Conservation (phyloP, 2,888 invertebrate species). For the Noctua fimbriata region DNA sequence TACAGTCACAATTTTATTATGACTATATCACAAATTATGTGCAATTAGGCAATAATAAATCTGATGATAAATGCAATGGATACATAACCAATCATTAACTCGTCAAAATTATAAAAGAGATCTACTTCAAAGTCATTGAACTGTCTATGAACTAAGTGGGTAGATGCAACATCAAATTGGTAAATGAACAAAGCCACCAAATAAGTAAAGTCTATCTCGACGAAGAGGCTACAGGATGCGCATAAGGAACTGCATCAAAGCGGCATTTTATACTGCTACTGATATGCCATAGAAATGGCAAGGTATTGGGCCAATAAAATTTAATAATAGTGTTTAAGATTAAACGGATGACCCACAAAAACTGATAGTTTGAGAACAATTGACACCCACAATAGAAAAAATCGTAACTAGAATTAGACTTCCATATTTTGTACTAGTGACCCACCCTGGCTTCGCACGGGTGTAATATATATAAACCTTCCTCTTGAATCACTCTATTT, state of each 20-base stretch:
- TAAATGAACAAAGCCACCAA: too few relatives aligned
- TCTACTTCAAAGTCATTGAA: slow-evolving; percentile 2
- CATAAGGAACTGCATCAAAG: neutral
- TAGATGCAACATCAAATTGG: neutral
- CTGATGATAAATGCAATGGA: neutral
- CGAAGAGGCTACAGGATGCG: neutral
- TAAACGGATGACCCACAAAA: neutral
- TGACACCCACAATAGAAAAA: neutral
- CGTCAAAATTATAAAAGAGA: neutral
- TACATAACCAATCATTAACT: slow-evolving; percentile 1
- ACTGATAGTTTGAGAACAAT: neutral
- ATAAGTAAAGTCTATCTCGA: neutral
- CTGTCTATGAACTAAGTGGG: neutral
- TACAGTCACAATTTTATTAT: neutral
- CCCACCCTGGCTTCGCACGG: too few relatives aligned
- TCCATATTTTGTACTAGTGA: neutral
- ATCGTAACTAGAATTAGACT: slow-evolving; percentile 4
- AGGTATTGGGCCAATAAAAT: neutral
- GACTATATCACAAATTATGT: neutral
- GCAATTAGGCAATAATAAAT: slow-evolving; percentile 3
- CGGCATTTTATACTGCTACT: neutral
- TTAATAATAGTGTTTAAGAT: neutral
- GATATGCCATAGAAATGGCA: neutral
- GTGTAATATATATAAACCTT: too few relatives aligned
- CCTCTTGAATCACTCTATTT: too few relatives aligned